Evolutionary conservation across 1,140 invertebrate genomes (phyloP), one percentile per base, ranked within the genome.

Genomic region (Chironomus tepperi): DNA sequence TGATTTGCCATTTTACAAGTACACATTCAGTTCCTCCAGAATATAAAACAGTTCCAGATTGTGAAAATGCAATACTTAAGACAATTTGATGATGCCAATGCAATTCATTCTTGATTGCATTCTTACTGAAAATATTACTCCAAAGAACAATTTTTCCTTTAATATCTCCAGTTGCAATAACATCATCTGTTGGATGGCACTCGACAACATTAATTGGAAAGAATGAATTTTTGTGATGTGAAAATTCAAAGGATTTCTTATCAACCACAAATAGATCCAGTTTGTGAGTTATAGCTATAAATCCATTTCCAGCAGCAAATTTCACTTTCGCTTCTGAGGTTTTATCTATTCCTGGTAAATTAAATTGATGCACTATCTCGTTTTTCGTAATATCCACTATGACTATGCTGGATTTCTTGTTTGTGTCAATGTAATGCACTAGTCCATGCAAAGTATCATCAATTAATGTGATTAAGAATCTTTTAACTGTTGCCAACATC

Each of bases 71-170:
- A 16, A 95, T 79, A 79, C 89, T 88, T 65, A 85, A 84, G 1
- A 94, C 89, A 75, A 90, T 86, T 75, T 92, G 84, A 15, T 88
- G 87, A 82, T 95, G 93, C 93, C 93, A 95, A 80, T 95, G 93
- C 78, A 88, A 88, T 18, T 87, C 82, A 10, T 86, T 83, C 78
- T 85, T 84, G n/a, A 83, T 79, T 21, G 85, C 81, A 19, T 15
- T 76, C 47, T 73, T 79, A 43, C 73, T 78, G 76, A 83, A 84
- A 76, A 88, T 81, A 75, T 87, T 83, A 76, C 84, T 86, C 88
- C 89, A 93, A 42, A 93, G 77, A 21, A 89, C 75, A 42, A 93
- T 86, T 75, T 88, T 81, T 2, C 93, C 93, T 75, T 81, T 84
- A 43, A 83, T 81, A 83, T 92, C 90, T 57, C 91, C 93, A 15